These are phyloP conservation scores for Aurelia aurita DNA, from an alignment of 30 jellyfish, hydroid and myxozoan species.

Conservation along the genomic window DNA sequence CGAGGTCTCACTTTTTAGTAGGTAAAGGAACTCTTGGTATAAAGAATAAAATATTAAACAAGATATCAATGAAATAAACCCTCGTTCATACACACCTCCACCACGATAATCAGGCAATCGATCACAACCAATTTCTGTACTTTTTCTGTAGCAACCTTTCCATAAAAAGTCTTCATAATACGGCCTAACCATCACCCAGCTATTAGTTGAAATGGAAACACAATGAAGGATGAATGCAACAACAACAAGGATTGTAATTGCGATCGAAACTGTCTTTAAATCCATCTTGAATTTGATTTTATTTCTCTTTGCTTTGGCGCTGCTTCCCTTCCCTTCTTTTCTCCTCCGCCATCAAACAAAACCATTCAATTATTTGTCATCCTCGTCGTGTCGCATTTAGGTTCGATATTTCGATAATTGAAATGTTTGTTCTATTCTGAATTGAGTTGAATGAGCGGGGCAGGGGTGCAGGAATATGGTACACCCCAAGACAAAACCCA, in stretches of 20 bases:
- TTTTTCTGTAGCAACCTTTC: constrained; percentile 76
- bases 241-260: constrained; percentile 26
- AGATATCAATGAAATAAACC: not conserved
- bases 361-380: too few species aligned
- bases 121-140: constrained; percentile 77
- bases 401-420: too few species aligned
- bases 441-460: too few species aligned
- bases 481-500: too few species aligned
- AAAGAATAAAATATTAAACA: not conserved
- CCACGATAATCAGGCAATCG: constrained; percentile 80
- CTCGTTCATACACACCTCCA: constrained; percentile 53
- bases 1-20: too few species aligned
- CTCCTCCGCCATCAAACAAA: too few species aligned
- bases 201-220: constrained; percentile 58
- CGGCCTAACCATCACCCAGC: constrained; percentile 73
- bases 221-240: constrained; percentile 58
- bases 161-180: constrained; percentile 77
- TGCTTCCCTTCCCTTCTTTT: too few species aligned
- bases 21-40: too few species aligned
- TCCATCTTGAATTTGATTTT: constrained; percentile 29
- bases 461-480: too few species aligned
- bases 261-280: constrained; percentile 33
- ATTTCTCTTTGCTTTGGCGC: too few species aligned
- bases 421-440: too few species aligned
- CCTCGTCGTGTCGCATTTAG: too few species aligned